Base-by-base conservation (phyloP, 1,140 invertebrate species). In the Pristionchus pacificus region DNA sequence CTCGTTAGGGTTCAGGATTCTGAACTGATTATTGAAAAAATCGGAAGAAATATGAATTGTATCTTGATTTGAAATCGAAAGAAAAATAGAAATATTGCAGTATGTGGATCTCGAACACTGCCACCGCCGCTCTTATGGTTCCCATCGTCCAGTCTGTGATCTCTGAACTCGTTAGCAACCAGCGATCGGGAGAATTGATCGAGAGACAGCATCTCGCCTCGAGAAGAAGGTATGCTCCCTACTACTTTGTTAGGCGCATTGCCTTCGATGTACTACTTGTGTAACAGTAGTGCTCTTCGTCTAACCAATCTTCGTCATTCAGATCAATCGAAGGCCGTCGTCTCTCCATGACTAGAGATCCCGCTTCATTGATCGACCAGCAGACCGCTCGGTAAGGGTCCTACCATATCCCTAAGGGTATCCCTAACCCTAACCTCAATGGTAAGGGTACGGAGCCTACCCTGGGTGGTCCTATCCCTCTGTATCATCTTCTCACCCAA, bases 81-180 rank as follows among this genome's bases (percentile, higher is more conserved):
- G n/a, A 13, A 60, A 13, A 10, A 10, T 10, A 60, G 1, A 83
- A 78, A 81, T 83, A 85, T 57, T 71, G 84, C 68, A 85, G 85
- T 27, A 86, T 86, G 85, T 87, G 85, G 86, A 86, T 87, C 33
- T 84, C 79, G 49, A 86, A 87, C 79, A 77, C 85, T 2, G 85
- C 86, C 6, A 85, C 85, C 1, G 81, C 85, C 2, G 83, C 85
- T 38, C 85, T 87, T 82, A 85, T 86, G 84, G 74, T 86, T 2
- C 85, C 86, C 0, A 86, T 87, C 29, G 83, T 80, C 1, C 79
- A 83, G 33, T 84, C 84, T 29, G 83, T 86, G 14, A 74, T 84
- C 58, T 68, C 64, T 32, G 76, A 77, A 62, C 58, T 77, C 2
- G 71, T 77, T 0, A 59, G 62, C 38, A 76, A 76, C 55, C 68